Percentiles rank a stretch among this genome's conserved stretches.
Conservation (phyloP, 1,140 invertebrate species). For the Drosophila santomea region DNA sequence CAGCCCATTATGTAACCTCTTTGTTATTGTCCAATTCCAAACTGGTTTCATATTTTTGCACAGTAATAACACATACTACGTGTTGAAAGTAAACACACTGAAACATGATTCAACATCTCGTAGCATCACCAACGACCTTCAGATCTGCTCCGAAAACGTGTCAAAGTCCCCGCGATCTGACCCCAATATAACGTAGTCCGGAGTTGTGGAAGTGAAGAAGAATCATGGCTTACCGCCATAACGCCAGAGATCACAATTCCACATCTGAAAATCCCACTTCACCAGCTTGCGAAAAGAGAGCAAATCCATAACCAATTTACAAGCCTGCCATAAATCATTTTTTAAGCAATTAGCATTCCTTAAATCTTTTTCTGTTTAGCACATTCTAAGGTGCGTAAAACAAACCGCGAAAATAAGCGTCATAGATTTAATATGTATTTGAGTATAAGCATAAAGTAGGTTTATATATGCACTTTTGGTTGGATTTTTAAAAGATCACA, state of each 20-base stretch:
- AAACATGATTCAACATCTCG: constrained; percentile 37
- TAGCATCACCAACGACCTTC: constrained; percentile 31
- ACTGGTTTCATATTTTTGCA: constrained; percentile 45
- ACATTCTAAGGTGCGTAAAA: constrained; percentile 72
- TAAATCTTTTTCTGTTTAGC: constrained; percentile 47
- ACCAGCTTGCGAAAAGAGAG: constrained; percentile 38
- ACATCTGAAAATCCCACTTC: constrained; percentile 39
- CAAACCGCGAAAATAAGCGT: constrained; percentile 59
- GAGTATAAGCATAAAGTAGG: constrained; percentile 9
- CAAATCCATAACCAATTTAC: constrained; percentile 51
- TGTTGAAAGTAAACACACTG: constrained; percentile 39
- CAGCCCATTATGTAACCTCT: constrained; percentile 47
- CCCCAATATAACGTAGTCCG: constrained; percentile 37
- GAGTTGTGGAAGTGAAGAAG: constrained; percentile 12
- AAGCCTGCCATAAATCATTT: constrained; percentile 38
- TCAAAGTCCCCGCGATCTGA: constrained; percentile 44
- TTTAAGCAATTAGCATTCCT: constrained; percentile 61
- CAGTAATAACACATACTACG: constrained; percentile 18
- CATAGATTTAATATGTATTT: constrained; percentile 34
- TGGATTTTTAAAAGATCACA: constrained; percentile 49
- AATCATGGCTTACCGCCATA: constrained; percentile 29
- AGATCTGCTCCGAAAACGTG: constrained; percentile 39
- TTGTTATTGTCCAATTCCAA: constrained; percentile 48
- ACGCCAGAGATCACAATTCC: constrained; percentile 14
- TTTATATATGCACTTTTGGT: background rate